Evolutionary conservation across 2,888 invertebrate species (phyloP).

Genomic region (Lymantria dispar): DNA sequence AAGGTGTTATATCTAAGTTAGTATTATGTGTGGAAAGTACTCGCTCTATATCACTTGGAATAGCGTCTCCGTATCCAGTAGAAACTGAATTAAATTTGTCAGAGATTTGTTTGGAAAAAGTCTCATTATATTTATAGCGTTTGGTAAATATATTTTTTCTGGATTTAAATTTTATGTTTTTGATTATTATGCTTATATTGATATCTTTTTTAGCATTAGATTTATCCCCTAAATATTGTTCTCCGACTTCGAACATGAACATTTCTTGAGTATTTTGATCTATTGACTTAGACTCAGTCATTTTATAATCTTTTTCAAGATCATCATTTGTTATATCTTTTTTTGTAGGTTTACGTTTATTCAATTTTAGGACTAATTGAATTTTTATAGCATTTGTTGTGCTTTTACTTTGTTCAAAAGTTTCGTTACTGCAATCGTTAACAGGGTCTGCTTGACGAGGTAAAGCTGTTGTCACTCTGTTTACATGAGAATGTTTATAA

Average conservation of each 20-base stretch:
- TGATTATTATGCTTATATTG: constrained; percentile 60
- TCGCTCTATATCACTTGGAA: constrained; percentile 45
- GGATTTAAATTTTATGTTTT: constrained; percentile 47
- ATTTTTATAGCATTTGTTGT: constrained; percentile 59
- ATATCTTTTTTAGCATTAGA: constrained; percentile 52
- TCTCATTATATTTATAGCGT: constrained; percentile 22
- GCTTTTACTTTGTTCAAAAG: constrained; percentile 39
- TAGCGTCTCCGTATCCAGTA: constrained; percentile 34
- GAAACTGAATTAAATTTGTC: constrained; percentile 61
- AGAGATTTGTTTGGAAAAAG: constrained; percentile 52
- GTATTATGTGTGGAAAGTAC: constrained; percentile 49
- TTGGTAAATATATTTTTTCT: constrained; percentile 13
- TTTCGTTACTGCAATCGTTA: constrained; percentile 22
- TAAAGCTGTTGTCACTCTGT: constrained; percentile 39
- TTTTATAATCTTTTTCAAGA: constrained; percentile 35
- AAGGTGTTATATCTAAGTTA: constrained; percentile 47
- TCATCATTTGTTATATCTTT: constrained; percentile 35
- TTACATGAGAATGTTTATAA: constrained; percentile 47
- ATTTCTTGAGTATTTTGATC: constrained; percentile 39
- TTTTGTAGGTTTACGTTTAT: constrained; percentile 28
- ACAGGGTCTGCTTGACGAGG: constrained; percentile 27
- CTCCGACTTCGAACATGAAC: constrained; percentile 41
- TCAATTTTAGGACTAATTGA: constrained; percentile 57
- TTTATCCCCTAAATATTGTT: constrained; percentile 24
- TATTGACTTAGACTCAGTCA: constrained; percentile 12